These are phyloP conservation scores for Siphamia tubifer DNA, from an alignment of 2,113 vertebrate species.

Conservation along the genomic window DNA sequence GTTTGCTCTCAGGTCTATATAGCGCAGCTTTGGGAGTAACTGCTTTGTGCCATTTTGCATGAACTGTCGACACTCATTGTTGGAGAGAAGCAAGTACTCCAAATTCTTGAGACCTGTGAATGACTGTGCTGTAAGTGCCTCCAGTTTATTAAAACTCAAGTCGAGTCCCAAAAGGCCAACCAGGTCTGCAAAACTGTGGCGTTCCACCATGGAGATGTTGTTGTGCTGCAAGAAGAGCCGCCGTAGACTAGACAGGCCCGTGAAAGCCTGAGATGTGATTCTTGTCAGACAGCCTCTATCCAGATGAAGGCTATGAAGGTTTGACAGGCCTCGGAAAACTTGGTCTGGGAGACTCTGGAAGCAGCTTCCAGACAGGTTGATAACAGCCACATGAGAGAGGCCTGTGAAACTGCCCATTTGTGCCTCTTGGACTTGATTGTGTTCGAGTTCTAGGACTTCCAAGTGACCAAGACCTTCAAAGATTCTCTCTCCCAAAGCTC, in stretches of 20 bases:
- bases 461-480: conserved; percentile 91
- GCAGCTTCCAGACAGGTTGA: conserved; percentile 92
- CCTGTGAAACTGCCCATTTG: conserved; percentile 83
- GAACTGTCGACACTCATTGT: conserved; percentile 81
- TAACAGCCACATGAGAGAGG: conserved; percentile 86
- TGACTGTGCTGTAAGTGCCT: conserved; percentile 75
- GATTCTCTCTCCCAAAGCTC: conserved; percentile 80
- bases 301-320: conserved; percentile 93
- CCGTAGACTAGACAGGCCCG: conserved; percentile 85
- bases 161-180: conserved; percentile 87
- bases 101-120: conserved; percentile 87
- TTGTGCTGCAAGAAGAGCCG: conserved; percentile 90
- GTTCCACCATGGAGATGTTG: conserved; percentile 82
- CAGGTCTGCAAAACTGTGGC: conserved; percentile 85
- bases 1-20: conserved; percentile 88
- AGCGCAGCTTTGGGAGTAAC: conserved; percentile 81
- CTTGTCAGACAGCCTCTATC: conserved; percentile 87
- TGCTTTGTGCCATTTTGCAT: conserved; percentile 76
- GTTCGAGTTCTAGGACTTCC: conserved; percentile 88
- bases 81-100: conserved; percentile 90
- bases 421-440: conserved; percentile 90
- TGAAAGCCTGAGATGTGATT: conserved; percentile 82
- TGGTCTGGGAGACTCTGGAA: conserved; percentile 84
- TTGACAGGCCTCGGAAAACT: conserved; percentile 85
- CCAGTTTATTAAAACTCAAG: conserved; percentile 87